These are phyloP conservation scores for Balanococcus diminutus DNA, from an alignment of 2,888 invertebrate genomes.

Conservation along the genomic window DNA sequence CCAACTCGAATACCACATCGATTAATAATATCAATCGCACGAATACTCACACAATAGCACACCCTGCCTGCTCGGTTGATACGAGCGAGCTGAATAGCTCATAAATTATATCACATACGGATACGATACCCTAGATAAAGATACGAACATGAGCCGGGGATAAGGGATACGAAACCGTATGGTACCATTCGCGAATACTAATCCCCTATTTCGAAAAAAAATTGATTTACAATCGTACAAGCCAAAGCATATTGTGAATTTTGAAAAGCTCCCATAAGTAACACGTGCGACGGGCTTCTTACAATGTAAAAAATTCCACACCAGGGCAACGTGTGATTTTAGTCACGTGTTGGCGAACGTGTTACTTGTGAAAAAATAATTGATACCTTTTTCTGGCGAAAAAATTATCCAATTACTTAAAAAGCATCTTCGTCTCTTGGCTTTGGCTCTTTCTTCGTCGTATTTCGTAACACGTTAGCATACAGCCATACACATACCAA, in stretches of 20 bases:
- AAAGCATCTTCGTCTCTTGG: background rate
- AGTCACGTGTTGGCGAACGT: background rate
- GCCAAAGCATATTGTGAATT: background rate
- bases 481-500: too few relatives aligned
- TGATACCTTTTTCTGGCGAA: background rate
- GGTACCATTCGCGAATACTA: constrained; percentile 5
- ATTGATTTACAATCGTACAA: constrained; percentile 5
- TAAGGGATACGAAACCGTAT: too few relatives aligned
- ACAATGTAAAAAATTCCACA: background rate
- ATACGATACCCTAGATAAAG: background rate
- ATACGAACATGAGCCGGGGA: background rate
- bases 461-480: background rate
- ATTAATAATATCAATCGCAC: background rate
- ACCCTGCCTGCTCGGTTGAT: background rate
- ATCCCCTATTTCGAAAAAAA: background rate
- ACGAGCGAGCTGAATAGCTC: background rate
- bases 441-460: background rate
- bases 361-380: background rate
- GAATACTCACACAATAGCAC: background rate
- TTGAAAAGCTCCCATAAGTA: background rate
- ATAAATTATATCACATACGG: background rate
- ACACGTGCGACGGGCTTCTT: background rate
- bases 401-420: background rate
- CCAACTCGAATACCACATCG: background rate
- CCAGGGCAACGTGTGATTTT: background rate